phyloP scores from a whole-genome alignment of 2,113 vertebrate genomes.

The Nannobrachium achirus region DNA sequence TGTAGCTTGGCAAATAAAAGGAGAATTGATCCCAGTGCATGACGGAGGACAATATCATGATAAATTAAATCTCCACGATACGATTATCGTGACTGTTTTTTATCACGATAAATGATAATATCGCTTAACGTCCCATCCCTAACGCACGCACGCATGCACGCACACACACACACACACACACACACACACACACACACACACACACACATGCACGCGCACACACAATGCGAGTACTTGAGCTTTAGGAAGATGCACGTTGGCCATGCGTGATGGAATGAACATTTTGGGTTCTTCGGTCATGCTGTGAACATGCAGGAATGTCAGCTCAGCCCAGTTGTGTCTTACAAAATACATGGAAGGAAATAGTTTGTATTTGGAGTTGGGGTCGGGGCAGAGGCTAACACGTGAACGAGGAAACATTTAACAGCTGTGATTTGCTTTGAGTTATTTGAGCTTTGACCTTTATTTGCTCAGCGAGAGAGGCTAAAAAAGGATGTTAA shows the following conservation, averaged over 20 bases:
- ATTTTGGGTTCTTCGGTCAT: conserved; percentile 14
- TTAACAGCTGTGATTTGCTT: conserved; percentile 27
- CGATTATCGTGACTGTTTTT: too few relatives aligned
- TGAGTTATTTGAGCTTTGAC: conserved; percentile 7
- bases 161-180: conserved; percentile 37
- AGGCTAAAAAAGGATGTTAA: conserved; percentile 25
- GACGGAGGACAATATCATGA: too few relatives aligned
- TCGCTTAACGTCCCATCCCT: too few relatives aligned
- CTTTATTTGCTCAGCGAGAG: conserved; percentile 13
- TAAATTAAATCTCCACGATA: too few relatives aligned
- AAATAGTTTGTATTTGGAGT: neutral
- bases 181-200: conserved; percentile 2
- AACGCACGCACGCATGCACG: neutral
- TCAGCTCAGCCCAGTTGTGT: conserved; percentile 24
- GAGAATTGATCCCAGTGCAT: too few relatives aligned
- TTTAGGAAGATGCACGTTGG: neutral
- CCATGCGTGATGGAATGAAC: neutral
- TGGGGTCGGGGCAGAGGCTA: conserved; percentile 3
- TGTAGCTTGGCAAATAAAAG: too few relatives aligned
- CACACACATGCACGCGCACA: conserved; percentile 4
- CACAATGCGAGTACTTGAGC: neutral
- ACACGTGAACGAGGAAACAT: conserved; percentile 30
- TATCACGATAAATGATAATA: too few relatives aligned
- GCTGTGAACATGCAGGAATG: conserved; percentile 44
- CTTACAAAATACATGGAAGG: conserved; percentile 6